Conservation (phyloP, 2,888 invertebrate species). For the Sclerodermus sp. region DNA sequence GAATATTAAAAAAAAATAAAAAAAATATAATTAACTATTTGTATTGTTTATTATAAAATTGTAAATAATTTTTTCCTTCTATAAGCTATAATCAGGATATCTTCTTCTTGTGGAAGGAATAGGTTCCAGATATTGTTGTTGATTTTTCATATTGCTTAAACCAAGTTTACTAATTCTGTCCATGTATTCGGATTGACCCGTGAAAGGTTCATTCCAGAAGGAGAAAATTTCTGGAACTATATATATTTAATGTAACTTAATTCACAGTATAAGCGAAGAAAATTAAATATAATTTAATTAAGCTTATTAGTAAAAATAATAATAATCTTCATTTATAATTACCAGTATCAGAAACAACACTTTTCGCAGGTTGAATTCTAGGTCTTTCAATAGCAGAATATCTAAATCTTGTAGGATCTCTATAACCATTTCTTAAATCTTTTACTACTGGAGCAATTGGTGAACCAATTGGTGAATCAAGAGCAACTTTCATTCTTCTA, state of each 20-base stretch:
- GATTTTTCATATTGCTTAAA: constrained; percentile 63
- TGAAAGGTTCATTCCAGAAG: constrained; percentile 62
- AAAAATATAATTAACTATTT: neutral
- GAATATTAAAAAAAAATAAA: neutral
- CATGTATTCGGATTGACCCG: constrained; percentile 66
- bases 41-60: neutral
- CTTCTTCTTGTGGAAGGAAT: neutral
- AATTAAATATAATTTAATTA: neutral
- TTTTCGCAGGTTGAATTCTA: constrained; percentile 61
- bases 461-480: constrained; percentile 64
- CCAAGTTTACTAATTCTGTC: constrained; percentile 67
- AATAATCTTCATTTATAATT: neutral
- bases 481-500: constrained; percentile 63
- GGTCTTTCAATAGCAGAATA: constrained; percentile 62
- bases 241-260: constrained; percentile 3
- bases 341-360: constrained; percentile 30
- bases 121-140: constrained; percentile 68
- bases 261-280: neutral
- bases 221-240: constrained; percentile 60
- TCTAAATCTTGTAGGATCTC: constrained; percentile 66
- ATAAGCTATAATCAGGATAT: neutral
- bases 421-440: constrained; percentile 64
- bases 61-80: neutral
- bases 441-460: constrained; percentile 63
- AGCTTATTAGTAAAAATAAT: neutral